Percentiles rank a stretch among this genome's conserved stretches.
Conservation (phyloP, 1,140 invertebrate genomes). For the Popillia japonica region DNA sequence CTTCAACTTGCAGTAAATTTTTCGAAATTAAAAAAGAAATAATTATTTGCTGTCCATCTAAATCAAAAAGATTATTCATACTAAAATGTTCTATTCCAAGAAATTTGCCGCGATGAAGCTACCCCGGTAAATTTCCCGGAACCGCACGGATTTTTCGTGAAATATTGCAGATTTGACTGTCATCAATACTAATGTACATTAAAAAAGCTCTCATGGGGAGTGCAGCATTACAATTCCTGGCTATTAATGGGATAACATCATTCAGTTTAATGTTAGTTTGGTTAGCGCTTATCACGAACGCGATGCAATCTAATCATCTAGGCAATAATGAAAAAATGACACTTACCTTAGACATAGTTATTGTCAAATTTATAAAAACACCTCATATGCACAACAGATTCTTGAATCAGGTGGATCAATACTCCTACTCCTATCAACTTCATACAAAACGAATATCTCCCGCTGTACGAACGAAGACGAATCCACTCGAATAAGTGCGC, state of each 20-base stretch:
- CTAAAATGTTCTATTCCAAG: neutral
- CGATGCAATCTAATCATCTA: neutral
- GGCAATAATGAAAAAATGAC: neutral
- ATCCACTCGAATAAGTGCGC: constrained; percentile 1
- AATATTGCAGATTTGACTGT: neutral
- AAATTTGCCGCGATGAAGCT: neutral
- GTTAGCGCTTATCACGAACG: neutral
- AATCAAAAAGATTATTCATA: no score
- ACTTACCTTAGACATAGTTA: constrained; percentile 38
- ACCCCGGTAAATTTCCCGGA: no score
- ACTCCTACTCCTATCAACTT: neutral
- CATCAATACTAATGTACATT: neutral
- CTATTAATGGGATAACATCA: neutral
- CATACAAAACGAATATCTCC: constrained; percentile 38
- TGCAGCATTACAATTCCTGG: neutral
- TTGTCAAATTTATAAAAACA: constrained; percentile 29
- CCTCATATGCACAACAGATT: constrained; percentile 34
- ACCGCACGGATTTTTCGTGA: neutral
- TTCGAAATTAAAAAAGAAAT: no score
- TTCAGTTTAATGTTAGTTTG: neutral
- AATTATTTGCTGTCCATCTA: no score
- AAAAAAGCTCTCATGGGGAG: neutral
- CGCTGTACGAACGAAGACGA: constrained; percentile 19
- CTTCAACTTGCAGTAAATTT: no score
- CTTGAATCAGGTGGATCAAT: constrained; percentile 37